These are phyloP conservation scores for Aplysina aerophoba DNA, from an alignment of 37 sponge, comb jelly and placozoan species.

Conservation along the genomic window DNA sequence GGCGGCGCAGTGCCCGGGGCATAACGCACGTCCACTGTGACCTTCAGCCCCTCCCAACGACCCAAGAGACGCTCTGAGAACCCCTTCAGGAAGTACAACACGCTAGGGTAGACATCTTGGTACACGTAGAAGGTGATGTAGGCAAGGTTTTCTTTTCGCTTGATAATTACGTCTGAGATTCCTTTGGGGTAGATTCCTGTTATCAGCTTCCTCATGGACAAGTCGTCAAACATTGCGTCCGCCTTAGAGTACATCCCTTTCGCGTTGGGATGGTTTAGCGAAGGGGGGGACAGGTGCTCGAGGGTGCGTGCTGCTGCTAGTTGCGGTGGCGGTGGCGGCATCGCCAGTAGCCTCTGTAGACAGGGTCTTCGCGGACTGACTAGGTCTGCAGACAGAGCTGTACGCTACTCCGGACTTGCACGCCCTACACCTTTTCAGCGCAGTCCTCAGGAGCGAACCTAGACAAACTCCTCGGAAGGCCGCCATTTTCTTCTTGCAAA, in stretches of 20 bases:
- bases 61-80: slow-evolving; percentile 19
- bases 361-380: too few species aligned
- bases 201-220: slow-evolving; percentile 29
- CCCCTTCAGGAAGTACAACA: slow-evolving; percentile 26
- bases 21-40: slow-evolving; percentile 28
- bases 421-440: too few species aligned
- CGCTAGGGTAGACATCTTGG: slow-evolving; percentile 1
- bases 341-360: too few species aligned
- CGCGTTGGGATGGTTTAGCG: background rate
- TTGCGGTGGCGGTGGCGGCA: too few species aligned
- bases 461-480: too few species aligned
- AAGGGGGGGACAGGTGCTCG: too few species aligned
- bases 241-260: background rate
- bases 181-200: slow-evolving; percentile 20
- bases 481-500: too few species aligned
- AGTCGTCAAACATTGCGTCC: slow-evolving; percentile 25
- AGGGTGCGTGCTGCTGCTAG: too few species aligned
- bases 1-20: background rate
- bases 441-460: too few species aligned
- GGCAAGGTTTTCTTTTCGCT: slow-evolving; percentile 15
- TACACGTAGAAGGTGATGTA: slow-evolving; percentile 15
- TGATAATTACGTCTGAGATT: slow-evolving; percentile 20
- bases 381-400: too few species aligned
- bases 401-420: too few species aligned
- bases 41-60: slow-evolving; percentile 16